Evolutionary conservation across 2,888 invertebrate species (phyloP).

Genomic region (Lithophane socia): DNA sequence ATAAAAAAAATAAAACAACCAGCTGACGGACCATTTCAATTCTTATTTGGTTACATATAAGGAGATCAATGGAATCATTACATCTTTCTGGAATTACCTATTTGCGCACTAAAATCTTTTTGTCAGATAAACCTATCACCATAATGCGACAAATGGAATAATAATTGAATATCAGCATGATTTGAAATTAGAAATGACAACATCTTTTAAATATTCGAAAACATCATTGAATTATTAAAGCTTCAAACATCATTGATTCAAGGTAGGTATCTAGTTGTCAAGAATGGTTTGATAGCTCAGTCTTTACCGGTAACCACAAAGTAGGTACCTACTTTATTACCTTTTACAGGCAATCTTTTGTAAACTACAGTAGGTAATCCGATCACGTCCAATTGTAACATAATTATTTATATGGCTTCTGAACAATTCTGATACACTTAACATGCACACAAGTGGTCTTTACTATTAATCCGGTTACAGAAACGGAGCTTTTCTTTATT

Average conservation of each 20-base stretch:
- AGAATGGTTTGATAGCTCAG: background rate
- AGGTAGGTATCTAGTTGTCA: background rate
- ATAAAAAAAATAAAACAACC: conserved; percentile 34
- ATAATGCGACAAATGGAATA: conserved; percentile 14
- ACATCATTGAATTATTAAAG: background rate
- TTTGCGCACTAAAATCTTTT: conserved; percentile 30
- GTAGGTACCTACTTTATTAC: background rate
- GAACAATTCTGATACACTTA: conserved; percentile 45
- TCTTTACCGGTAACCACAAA: background rate
- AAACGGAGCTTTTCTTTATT: conserved; percentile 12
- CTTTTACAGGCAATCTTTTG: background rate
- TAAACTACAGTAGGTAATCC: conserved; percentile 21
- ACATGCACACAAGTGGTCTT: conserved; percentile 19
- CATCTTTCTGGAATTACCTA: conserved; percentile 19
- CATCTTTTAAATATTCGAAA: conserved; percentile 6
- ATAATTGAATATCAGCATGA: conserved; percentile 43
- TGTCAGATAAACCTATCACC: conserved; percentile 37
- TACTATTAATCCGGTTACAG: conserved; percentile 34
- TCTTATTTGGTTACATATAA: conserved; percentile 55
- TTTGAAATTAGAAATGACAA: conserved; percentile 4
- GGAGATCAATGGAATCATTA: conserved; percentile 24
- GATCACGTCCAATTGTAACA: conserved; percentile 23
- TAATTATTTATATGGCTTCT: conserved; percentile 48
- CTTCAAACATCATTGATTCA: background rate
- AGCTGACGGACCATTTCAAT: conserved; percentile 45